Conservation (phyloP, 1,140 invertebrate species). For the Bombus superbus region DNA sequence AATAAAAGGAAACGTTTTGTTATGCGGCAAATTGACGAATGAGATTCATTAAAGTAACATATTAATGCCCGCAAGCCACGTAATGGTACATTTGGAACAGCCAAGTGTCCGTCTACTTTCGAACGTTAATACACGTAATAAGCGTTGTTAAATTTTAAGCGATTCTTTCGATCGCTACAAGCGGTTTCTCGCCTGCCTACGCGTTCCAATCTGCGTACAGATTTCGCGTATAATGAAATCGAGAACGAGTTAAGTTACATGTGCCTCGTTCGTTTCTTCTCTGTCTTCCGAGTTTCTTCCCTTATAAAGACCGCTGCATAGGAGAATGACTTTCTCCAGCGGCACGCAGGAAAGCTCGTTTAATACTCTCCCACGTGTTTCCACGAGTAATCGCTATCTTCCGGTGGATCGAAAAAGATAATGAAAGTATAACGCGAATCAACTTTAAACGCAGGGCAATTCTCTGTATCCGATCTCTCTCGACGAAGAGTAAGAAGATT, state of each 20-base stretch:
- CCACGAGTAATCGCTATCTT: not conserved
- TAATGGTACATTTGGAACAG: not conserved
- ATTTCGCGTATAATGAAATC: constrained; percentile 26
- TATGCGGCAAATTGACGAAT: no score
- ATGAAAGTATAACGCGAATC: no score
- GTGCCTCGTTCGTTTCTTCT: not conserved
- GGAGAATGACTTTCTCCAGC: constrained; percentile 19
- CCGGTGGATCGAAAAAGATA: not conserved
- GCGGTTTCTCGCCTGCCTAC: not conserved
- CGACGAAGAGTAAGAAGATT: no score
- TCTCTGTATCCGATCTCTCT: no score
- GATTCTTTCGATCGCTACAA: not conserved
- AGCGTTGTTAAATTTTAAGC: not conserved
- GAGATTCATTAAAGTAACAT: no score
- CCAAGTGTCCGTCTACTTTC: not conserved
- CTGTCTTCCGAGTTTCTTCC: constrained; percentile 13
- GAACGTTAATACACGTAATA: no score
- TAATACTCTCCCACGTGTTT: not conserved
- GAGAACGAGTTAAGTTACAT: not conserved
- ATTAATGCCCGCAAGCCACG: no score
- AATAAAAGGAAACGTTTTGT: no score
- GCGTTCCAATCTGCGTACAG: not conserved
- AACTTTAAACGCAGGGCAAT: no score
- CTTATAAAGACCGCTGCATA: constrained; percentile 13
- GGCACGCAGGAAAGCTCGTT: constrained; percentile 8